Evolutionary conservation across 2,113 vertebrate genomes (phyloP), one percentile per base, ranked within the genome.

Genomic region (Hippocampus abdominalis): DNA sequence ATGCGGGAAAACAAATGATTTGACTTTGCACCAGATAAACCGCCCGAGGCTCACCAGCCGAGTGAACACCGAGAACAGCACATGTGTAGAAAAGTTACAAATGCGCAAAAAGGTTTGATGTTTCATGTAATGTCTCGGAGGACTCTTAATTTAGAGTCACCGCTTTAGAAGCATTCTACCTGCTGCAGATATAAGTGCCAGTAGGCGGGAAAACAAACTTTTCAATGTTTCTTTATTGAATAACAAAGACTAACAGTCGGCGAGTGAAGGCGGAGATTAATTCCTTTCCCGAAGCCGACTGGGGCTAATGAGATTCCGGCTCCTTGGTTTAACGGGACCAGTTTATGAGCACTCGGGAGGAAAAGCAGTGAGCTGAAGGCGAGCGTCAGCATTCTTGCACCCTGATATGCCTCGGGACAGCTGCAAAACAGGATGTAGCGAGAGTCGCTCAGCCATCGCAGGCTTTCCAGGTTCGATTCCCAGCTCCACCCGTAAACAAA

Each of bases 1-100:
- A 87, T 83, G 81, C 85, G 81, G 81, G 79, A 80, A 86, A 88
- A 89, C 86, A 89, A 86, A 83, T 81, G 71, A 89, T 89, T 90
- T 86, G 82, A 90, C 89, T 91, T 89, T 86, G 84, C 82, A 67
- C 63, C 76, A 75, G 87, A 87, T 83, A 89, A 89, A 60, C 10
- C 18, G 29, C 51, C 48, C 18, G 65, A 51, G 66, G 62, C 62
- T 64, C 39, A 25, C 21, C 4, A 64, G 36, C 32, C 36, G 18
- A n/a, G 61, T 36, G 36, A 32, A 60, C 27, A 18, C 27, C 2
- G 13, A 59, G 57, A 60, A 60, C 57, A 9, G 57, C 57, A 60
- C 27, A 7, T 20, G 16, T 20, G 57, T 32, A 3, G 27, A 29
- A 60, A 60, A 67, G 65, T 76, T 67, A 10, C 68, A 76, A 79